These are phyloP conservation scores for Cyclina sinensis DNA, from an alignment of 1,140 invertebrate genomes.

Conservation along the genomic window DNA sequence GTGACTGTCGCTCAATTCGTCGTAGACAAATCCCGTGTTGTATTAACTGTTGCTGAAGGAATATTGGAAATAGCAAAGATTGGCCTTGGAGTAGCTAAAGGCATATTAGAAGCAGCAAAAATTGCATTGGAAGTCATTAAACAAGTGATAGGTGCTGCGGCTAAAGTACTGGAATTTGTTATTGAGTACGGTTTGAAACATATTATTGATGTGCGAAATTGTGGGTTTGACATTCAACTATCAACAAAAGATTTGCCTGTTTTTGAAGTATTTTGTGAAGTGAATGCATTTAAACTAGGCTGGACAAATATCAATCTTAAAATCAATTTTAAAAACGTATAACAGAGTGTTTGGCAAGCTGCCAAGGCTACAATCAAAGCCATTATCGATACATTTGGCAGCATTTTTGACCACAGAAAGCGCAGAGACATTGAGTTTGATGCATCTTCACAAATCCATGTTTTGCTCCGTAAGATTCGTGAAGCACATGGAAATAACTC, in stretches of 20 bases:
- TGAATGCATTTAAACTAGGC: conserved; percentile 62
- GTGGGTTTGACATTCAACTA: conserved; percentile 63
- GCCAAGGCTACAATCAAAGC: conserved; percentile 29
- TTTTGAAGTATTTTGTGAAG: conserved; percentile 66
- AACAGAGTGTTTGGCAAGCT: conserved; percentile 63
- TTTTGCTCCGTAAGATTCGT: background rate
- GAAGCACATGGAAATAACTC: background rate
- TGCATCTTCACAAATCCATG: background rate
- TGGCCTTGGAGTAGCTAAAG: conserved; percentile 48
- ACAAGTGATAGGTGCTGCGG: conserved; percentile 33
- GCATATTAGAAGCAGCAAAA: conserved; percentile 49
- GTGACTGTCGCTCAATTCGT: conserved; percentile 54
- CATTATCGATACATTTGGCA: background rate
- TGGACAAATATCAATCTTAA: conserved; percentile 42
- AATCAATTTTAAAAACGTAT: conserved; percentile 62
- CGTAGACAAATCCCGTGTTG: conserved; percentile 65
- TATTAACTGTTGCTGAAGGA: conserved; percentile 47
- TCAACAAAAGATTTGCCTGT: conserved; percentile 45
- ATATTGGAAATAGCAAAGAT: conserved; percentile 51
- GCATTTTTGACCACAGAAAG: background rate
- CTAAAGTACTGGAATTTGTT: conserved; percentile 46
- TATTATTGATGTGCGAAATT: conserved; percentile 66
- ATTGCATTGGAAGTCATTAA: conserved; percentile 61
- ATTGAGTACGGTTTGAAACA: conserved; percentile 46
- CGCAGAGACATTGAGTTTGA: background rate